These are phyloP conservation scores for Tribolium madens DNA, from an alignment of 1,140 invertebrate species.

Conservation along the genomic window DNA sequence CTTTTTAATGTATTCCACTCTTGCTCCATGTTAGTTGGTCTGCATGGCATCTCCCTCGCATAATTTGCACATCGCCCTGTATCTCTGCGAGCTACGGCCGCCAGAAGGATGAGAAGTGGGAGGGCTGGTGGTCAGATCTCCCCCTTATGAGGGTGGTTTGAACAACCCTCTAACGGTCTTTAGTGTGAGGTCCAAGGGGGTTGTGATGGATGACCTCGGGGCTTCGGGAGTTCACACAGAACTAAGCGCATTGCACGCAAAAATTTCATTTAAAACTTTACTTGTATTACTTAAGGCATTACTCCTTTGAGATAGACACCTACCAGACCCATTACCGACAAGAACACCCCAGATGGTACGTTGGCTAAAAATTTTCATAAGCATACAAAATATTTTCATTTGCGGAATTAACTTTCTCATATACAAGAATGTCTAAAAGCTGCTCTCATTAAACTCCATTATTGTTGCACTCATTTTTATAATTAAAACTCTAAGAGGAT, in stretches of 20 bases:
- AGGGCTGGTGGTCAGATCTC: conserved; percentile 53
- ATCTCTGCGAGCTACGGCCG: conserved; percentile 45
- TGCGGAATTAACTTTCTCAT: conserved; percentile 2
- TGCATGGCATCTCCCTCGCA: conserved; percentile 52
- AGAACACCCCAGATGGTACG: conserved; percentile 36
- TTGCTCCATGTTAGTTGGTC: conserved; percentile 45
- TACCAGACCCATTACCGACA: conserved; percentile 8
- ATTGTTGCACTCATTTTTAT: not conserved
- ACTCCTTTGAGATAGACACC: conserved; percentile 55
- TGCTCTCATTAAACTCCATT: conserved; percentile 2
- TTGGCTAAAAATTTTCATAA: not conserved
- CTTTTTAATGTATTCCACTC: conserved; percentile 61
- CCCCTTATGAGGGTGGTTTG: conserved; percentile 56
- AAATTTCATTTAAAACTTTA: conserved; percentile 60
- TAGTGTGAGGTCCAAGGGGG: conserved; percentile 59
- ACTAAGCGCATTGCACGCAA: conserved; percentile 47
- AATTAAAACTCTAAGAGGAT: not conserved
- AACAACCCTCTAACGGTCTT: conserved; percentile 53
- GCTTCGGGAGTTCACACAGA: conserved; percentile 54
- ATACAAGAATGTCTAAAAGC: not conserved
- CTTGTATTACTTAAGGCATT: conserved; percentile 57
- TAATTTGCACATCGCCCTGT: conserved; percentile 55
- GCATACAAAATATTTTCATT: conserved; percentile 14
- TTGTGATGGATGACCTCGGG: conserved; percentile 62
- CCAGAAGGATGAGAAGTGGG: conserved; percentile 56